phyloP scores from a whole-genome alignment of 2,113 vertebrate species.

The Brachypodius melanocephalos region DNA sequence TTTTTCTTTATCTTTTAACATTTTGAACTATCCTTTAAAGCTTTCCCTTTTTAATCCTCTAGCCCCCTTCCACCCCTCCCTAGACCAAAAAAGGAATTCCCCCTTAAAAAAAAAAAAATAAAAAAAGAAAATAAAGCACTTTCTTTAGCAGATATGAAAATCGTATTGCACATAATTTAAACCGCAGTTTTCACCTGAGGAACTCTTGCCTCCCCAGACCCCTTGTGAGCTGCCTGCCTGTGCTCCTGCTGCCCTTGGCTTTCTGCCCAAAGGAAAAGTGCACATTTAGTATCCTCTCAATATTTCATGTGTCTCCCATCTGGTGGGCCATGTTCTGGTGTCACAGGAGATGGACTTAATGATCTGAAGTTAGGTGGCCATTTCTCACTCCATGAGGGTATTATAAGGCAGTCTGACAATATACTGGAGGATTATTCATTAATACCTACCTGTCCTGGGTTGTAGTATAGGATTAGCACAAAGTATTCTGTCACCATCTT shows the following conservation, averaged over 20 bases:
- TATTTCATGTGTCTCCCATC: slow-evolving; percentile 17
- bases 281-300: slow-evolving; percentile 1
- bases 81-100: background rate
- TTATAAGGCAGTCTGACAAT: background rate
- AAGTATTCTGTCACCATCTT: too few relatives aligned
- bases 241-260: slow-evolving; percentile 1
- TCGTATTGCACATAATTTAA: background rate
- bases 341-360: slow-evolving; percentile 5
- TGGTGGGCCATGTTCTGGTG: background rate
- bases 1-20: background rate
- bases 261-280: background rate
- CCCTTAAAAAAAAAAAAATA: too few relatives aligned
- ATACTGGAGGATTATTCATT: background rate
- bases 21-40: background rate
- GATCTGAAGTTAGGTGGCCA: background rate
- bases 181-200: background rate
- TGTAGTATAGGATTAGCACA: too few relatives aligned
- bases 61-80: background rate
- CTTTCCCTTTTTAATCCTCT: background rate
- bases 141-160: background rate
- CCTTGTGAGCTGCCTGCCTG: background rate
- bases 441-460: too few relatives aligned
- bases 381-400: background rate
- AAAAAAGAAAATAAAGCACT: background rate
- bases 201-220: background rate